phyloP scores from a whole-genome alignment of 2,888 invertebrate species.

The Andrena minutula region DNA sequence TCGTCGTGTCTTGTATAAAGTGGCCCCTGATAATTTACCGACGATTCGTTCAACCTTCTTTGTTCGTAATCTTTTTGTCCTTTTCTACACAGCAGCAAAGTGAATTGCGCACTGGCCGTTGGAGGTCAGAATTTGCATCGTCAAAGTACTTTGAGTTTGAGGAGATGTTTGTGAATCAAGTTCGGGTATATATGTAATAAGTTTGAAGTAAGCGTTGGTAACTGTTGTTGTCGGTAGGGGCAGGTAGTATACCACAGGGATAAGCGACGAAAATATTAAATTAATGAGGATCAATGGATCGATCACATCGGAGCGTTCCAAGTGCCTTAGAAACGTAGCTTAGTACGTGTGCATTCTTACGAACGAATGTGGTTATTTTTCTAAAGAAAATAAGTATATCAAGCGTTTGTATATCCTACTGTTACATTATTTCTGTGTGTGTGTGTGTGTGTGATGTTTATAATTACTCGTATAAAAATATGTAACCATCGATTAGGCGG shows the following conservation, averaged over 20 bases:
- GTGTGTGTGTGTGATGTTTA: conserved; percentile 5
- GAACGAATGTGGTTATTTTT: conserved; percentile 25
- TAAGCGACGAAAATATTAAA: conserved; percentile 9
- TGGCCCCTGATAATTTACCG: not conserved
- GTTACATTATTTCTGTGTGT: not conserved
- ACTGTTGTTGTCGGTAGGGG: conserved; percentile 10
- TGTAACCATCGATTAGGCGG: conserved; percentile 20
- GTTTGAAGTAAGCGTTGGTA: conserved; percentile 12
- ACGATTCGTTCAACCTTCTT: not conserved
- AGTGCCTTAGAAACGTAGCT: conserved; percentile 62
- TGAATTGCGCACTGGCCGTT: no score
- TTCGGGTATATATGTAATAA: not conserved
- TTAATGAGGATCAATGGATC: not conserved
- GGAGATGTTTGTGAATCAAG: not conserved
- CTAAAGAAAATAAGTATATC: conserved; percentile 16
- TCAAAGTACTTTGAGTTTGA: not conserved
- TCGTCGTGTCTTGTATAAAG: conserved; percentile 20
- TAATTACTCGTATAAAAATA: conserved; percentile 18
- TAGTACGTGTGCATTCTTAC: conserved; percentile 4
- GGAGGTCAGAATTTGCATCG: no score
- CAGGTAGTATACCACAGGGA: conserved; percentile 18
- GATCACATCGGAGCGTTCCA: conserved; percentile 59
- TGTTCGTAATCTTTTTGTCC: no score
- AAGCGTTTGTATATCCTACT: conserved; percentile 9
- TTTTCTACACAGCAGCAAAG: no score